Conservation (phyloP, 2,113 vertebrate genomes). For the Spheniscus mendiculus region DNA sequence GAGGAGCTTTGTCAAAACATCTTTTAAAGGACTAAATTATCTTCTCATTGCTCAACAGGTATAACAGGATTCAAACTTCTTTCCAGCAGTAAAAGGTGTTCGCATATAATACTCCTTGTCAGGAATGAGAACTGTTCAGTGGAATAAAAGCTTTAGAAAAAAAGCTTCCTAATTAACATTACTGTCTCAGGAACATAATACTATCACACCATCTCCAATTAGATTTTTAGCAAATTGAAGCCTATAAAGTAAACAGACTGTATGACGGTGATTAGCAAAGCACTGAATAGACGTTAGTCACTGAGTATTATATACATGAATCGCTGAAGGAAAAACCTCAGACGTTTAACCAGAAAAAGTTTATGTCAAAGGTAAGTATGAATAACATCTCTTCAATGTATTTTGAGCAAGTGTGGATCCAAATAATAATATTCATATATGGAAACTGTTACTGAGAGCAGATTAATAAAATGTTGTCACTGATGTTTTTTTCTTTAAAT, state of each 20-base stretch:
- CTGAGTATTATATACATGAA: background rate
- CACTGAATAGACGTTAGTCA: background rate
- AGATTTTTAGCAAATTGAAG: constrained; percentile 40
- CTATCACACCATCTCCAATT: background rate
- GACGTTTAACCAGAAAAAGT: background rate
- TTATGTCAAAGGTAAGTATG: background rate
- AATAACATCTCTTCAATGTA: background rate
- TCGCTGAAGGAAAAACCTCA: background rate
- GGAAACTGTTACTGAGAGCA: background rate
- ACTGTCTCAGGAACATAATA: background rate
- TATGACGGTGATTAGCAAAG: background rate
- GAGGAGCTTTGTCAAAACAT: background rate
- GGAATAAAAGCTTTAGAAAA: background rate
- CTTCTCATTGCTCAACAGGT: constrained; percentile 17
- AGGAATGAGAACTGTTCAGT: background rate
- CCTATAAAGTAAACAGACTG: background rate
- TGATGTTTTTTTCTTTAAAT: background rate
- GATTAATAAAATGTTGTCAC: background rate
- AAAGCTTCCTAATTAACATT: background rate
- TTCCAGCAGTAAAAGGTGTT: background rate
- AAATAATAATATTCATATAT: background rate
- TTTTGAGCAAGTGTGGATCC: background rate
- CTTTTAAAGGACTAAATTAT: background rate
- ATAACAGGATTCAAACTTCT: background rate
- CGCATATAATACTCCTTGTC: background rate